Base-by-base conservation (phyloP, 2,797 vertebrate genomes). In the Morelia viridis region DNA sequence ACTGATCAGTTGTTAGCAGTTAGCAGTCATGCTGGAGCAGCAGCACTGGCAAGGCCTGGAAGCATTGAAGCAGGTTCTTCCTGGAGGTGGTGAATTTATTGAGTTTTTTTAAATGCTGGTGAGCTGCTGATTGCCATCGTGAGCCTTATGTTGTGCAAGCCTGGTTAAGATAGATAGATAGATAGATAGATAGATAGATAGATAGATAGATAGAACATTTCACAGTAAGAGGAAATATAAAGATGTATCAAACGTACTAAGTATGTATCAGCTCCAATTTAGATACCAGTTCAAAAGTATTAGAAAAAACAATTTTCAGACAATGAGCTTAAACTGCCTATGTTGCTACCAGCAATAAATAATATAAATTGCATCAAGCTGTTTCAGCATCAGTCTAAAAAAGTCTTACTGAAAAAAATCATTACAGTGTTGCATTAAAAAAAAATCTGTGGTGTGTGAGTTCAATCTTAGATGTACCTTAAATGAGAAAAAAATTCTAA, bases 391-490 rank as follows among this genome's bases (percentile, higher is more conserved):
- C 68, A 28, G 35, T 80, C 24, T 90, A 56, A 90, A 41, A 92
- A 87, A 35, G 24, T 31, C 5, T 6, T 22, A 46, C 35, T 80
- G 46, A 86, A 87, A 53, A 76, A 90, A 50, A 76, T 89, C 71
- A 89, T 35, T 92, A 71, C 24, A 76, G 1, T 60, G 57, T 60
- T 87, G 41, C 84, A 92, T 91, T 50, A 41, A 19, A 64, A 92
- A 91, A 85, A 41, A 41, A 87, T 76, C 65, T 31, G 22, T 76
- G 28, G 13, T 87, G 57, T 64, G 53, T 87, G 88, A 92, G n/a
- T 12, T 92, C 91, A 22, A 83, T 22, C 31, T 91, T 56, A 88
- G 64, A 90, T 90, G n/a, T 62, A 87, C 57, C 15, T 87, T 87
- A 87, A 87, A 90, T 80, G 31, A 90, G 89, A 41, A 19, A 83